These are phyloP conservation scores for Hirtodrosophila duncani DNA, from an alignment of 2,888 invertebrate species.

Conservation along the genomic window DNA sequence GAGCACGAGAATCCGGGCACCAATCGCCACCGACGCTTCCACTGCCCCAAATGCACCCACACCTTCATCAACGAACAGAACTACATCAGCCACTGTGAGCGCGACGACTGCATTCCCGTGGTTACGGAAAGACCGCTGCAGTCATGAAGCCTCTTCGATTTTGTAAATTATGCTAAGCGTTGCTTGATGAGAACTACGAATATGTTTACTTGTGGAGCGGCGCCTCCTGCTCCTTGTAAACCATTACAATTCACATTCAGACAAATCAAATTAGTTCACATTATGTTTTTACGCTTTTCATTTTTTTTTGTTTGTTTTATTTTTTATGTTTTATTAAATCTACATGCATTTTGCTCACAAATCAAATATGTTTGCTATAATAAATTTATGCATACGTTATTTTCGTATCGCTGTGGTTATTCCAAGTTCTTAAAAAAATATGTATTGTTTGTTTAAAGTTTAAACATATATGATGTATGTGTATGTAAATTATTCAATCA, in stretches of 20 bases:
- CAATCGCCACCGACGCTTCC: conserved; percentile 57
- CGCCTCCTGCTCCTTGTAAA: too few relatives aligned
- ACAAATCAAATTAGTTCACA: not conserved
- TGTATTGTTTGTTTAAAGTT: conserved; percentile 51
- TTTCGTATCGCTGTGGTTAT: conserved; percentile 58
- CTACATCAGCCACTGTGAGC: conserved; percentile 48
- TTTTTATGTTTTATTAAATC: conserved; percentile 68
- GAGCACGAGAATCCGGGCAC: conserved; percentile 64
- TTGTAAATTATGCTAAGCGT: too few relatives aligned
- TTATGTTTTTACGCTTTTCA: conserved; percentile 25
- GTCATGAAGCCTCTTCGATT: too few relatives aligned
- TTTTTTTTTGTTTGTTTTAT: conserved; percentile 29
- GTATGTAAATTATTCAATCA: conserved; percentile 47
- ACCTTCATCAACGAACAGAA: conserved; percentile 65
- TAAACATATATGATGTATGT: too few relatives aligned
- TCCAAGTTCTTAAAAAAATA: conserved; percentile 69
- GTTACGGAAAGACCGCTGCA: conserved; percentile 13
- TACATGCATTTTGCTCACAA: conserved; percentile 70
- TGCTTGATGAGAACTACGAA: too few relatives aligned
- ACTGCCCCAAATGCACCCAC: conserved; percentile 60
- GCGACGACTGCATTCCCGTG: conserved; percentile 50
- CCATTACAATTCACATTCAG: not conserved
- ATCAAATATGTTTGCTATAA: conserved; percentile 68
- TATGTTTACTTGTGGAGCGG: too few relatives aligned
- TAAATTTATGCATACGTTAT: conserved; percentile 62